Base-by-base conservation (phyloP, 2,888 invertebrate genomes). In the Nudaria mundana region DNA sequence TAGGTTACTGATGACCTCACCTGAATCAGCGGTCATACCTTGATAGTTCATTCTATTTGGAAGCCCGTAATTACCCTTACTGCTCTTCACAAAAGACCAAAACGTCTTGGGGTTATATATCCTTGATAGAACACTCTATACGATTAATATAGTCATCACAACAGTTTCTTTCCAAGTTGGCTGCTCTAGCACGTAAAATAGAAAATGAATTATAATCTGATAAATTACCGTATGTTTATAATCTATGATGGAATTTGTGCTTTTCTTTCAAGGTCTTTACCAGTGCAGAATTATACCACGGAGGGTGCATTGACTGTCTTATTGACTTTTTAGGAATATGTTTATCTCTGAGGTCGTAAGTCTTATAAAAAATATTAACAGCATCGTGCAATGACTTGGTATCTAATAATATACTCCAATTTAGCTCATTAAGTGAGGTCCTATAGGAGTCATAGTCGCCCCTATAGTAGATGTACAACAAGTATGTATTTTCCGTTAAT, bases 271-370 rank as follows among this genome's bases (percentile, higher is more conserved):
- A n/a, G n/a, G n/a, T n/a, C n/a, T n/a, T n/a, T n/a, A n/a, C n/a
- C n/a, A n/a, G n/a, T n/a, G n/a, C 16, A 16, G 2, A 30, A 16
- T 10, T 30, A 14, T 30, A 30, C 29, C 29, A 29, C 7, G 28
- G 15, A 5, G 28, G 28, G n/a, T 28, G n/a, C 4, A 4, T n/a
- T 0, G 14, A 28, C 1, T n/a, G 7, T 15, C 15, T 15, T 3
- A 5, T 5, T 4, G 32, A 1, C 20, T 41, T 33, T 3, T 10
- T 2, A 0, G 37, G 37, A 5, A 37, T 29, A 5, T 37, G 7
- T 26, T 8, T 16, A 6, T 41, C 29, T 11, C 41, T 22, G 1
- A 41, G 10, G 3, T 37, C 29, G 7, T 37, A 37, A 13, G 10
- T 18, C 13, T 8, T 5, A 8, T 37, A 37, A 6, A 41, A 32